Base-by-base conservation (phyloP, 2,113 vertebrate genomes). In the Boulengeromyrus knoepffleri region DNA sequence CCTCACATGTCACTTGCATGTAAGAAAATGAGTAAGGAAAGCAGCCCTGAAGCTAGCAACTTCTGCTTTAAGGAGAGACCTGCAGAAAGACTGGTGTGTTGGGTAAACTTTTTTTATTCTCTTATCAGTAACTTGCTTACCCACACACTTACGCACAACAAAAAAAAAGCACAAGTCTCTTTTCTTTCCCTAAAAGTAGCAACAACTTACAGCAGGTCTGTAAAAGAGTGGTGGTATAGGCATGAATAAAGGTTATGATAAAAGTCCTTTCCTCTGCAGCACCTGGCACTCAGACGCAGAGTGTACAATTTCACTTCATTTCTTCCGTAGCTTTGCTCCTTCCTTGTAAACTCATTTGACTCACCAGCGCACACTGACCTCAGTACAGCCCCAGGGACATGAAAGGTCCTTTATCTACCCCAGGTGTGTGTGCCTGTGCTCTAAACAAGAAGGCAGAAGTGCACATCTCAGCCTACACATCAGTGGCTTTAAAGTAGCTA, bases 311-410 rank as follows among this genome's bases (percentile, higher is more conserved):
- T 87, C 85, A 53, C 74, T 52, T 49, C 31, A 53, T 87, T 87
- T 87, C 47, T 87, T 56, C 31, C 1, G 5, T 49, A 49, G 46
- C n/a, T 87, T 56, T 53, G 49, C 85, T 87, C 85, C 27, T 87
- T 87, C 5, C 12, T 84, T 84, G 88, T 89, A 83, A 89, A 83
- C 47, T 89, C 70, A 89, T 84, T 89, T 31, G 15, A 45, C 62
- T 21, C 74, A 36, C 74, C 19, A 24, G 31, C 0, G 8, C 70
- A 83, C 9, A 21, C 70, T 89, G 88, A 89, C 88, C 88, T 83
- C 49, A 49, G 46, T 42, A 24, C 77, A 83, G 74, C 70, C 88
- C 74, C 47, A 10, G 27, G 46, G 49, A 89, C 74, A 84, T 89
- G 8, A 84, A 84, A 89, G 88, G 27, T 45, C 17, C 74, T 89